Evolutionary conservation across 2,888 invertebrate genomes (phyloP).

Genomic region (Pogonocherus hispidulus): DNA sequence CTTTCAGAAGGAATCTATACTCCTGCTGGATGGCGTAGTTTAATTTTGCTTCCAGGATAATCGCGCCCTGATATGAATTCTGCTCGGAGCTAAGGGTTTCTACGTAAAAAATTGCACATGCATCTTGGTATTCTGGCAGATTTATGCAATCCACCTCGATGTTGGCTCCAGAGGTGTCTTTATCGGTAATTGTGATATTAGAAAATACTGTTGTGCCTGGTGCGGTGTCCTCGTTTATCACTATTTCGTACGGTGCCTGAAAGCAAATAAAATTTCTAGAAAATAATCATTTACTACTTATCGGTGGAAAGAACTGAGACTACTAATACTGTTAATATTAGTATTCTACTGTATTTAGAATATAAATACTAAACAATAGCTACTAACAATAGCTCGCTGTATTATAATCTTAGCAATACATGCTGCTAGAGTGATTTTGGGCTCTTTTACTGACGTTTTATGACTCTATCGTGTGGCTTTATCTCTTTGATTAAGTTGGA

Average conservation of each 20-base stretch:
- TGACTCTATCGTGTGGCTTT: no score
- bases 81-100: slow-evolving; percentile 76
- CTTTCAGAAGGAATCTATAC: slow-evolving; percentile 82
- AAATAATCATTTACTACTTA: neutral
- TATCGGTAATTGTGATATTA: slow-evolving; percentile 82
- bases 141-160: slow-evolving; percentile 80
- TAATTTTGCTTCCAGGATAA: slow-evolving; percentile 79
- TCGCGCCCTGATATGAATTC: slow-evolving; percentile 79
- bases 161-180: slow-evolving; percentile 85
- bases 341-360: no score
- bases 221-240: slow-evolving; percentile 82
- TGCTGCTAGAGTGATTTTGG: no score
- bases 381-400: no score
- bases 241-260: slow-evolving; percentile 85
- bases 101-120: slow-evolving; percentile 80
- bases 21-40: slow-evolving; percentile 85
- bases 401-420: no score
- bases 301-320: no score
- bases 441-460: no score
- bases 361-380: no score
- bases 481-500: no score
- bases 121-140: slow-evolving; percentile 76
- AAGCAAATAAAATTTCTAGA: slow-evolving; percentile 59
- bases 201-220: slow-evolving; percentile 81
- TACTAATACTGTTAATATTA: no score